Conservation (phyloP, 2,888 invertebrate genomes). For the Leptinotarsa rubiginosa region DNA sequence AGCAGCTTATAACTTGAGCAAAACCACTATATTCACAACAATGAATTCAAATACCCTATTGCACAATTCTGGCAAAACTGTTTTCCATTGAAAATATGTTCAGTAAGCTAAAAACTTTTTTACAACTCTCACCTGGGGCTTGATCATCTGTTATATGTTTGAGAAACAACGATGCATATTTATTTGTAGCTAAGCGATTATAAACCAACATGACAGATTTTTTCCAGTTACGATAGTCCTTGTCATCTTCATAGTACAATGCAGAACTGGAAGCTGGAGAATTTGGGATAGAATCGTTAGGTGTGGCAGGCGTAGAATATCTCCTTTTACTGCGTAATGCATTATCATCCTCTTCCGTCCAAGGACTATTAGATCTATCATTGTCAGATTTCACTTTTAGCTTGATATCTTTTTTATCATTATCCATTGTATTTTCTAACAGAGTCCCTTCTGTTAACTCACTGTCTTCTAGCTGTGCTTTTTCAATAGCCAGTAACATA, state of each 20-base stretch:
- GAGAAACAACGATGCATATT: conserved; percentile 86
- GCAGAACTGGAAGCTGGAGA: conserved; percentile 69
- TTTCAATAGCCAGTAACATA: conserved; percentile 63
- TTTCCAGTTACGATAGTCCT: conserved; percentile 86
- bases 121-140: conserved; percentile 69
- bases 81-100: no score
- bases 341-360: conserved; percentile 69
- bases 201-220: conserved; percentile 89
- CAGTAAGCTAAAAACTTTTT: neutral
- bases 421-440: conserved; percentile 55
- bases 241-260: conserved; percentile 75
- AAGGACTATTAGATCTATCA: conserved; percentile 70
- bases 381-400: conserved; percentile 65
- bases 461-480: conserved; percentile 60
- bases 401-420: conserved; percentile 54
- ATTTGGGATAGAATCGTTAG: conserved; percentile 74
- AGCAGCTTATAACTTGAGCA: no score
- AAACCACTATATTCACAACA: no score
- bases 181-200: conserved; percentile 82
- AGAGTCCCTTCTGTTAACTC: conserved; percentile 56
- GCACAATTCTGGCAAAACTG: no score
- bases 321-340: conserved; percentile 55
- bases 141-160: conserved; percentile 90
- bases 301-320: conserved; percentile 68
- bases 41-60: no score